phyloP scores from a whole-genome alignment of 2,797 vertebrate species.

The Clarias pachynema region DNA sequence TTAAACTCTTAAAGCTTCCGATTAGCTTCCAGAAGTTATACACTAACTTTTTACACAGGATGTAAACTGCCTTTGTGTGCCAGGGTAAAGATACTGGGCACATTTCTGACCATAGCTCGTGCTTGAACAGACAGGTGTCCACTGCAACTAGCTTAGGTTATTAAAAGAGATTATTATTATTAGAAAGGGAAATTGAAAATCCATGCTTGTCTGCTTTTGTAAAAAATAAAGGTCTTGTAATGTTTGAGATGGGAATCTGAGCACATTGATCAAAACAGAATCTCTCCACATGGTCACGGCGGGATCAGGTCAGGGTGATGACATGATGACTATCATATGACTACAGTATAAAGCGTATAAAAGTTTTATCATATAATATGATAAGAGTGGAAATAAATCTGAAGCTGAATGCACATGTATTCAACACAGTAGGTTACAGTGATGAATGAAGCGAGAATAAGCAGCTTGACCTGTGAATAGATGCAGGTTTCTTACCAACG shows the following conservation, averaged over 20 bases:
- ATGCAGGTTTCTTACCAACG: slow-evolving; percentile 62
- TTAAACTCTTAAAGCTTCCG: background rate
- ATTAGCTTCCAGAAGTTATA: background rate
- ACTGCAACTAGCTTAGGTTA: background rate
- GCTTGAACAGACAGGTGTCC: background rate
- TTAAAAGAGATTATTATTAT: too few relatives aligned
- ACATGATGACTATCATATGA: background rate
- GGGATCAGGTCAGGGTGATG: background rate
- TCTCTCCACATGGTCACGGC: background rate
- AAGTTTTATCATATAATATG: too few relatives aligned
- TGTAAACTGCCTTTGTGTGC: too few relatives aligned
- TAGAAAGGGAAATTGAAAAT: background rate
- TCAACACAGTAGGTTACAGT: background rate
- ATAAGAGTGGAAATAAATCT: background rate
- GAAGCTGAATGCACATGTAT: background rate
- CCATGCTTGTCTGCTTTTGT: background rate
- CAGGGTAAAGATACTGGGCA: background rate
- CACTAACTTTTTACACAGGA: background rate
- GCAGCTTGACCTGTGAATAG: background rate
- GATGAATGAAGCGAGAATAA: too few relatives aligned
- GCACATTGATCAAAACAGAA: background rate
- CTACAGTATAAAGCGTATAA: background rate
- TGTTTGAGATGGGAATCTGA: background rate
- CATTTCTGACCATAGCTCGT: background rate
- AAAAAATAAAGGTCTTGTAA: background rate